Percentiles rank a stretch among this genome's conserved stretches.
Evolutionary conservation across 1,140 invertebrate species (phyloP).

Genomic region (Drosophila malerkotliana): DNA sequence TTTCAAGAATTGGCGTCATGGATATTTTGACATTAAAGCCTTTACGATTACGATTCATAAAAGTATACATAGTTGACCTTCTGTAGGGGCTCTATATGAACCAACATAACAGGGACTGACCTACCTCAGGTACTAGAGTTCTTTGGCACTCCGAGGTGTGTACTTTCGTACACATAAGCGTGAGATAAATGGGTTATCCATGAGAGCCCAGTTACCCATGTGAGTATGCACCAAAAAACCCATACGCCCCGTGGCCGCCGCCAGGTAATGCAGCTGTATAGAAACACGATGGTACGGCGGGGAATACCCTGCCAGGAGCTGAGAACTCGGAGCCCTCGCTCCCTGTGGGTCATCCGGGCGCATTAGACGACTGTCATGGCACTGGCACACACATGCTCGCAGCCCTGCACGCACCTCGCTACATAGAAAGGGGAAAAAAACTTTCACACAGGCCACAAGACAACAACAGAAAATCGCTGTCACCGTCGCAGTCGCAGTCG

Average conservation of each 20-base stretch:
- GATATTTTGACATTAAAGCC: neutral
- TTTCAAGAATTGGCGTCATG: neutral
- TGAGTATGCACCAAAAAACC: constrained; percentile 5
- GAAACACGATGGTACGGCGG: constrained; percentile 8
- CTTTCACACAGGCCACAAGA: constrained; percentile 55
- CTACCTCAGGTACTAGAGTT: neutral
- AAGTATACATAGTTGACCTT: neutral
- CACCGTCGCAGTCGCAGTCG: constrained; percentile 12
- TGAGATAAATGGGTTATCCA: neutral
- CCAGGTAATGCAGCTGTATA: constrained; percentile 17
- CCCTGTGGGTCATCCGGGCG: constrained; percentile 30
- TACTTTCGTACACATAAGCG: neutral
- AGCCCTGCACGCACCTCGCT: constrained; percentile 32
- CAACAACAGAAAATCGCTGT: constrained; percentile 40
- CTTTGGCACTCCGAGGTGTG: too few species aligned
- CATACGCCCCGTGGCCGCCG: constrained; percentile 2
- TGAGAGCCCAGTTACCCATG: neutral
- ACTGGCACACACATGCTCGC: constrained; percentile 15
- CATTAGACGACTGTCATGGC: constrained; percentile 28
- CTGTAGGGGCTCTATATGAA: neutral
- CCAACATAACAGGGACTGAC: neutral
- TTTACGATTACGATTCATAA: neutral
- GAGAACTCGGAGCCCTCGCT: neutral
- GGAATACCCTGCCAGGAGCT: constrained; percentile 5
- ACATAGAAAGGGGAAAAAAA: constrained; percentile 43